Conservation (phyloP, 2,888 invertebrate genomes). For the Diaphora mendica region DNA sequence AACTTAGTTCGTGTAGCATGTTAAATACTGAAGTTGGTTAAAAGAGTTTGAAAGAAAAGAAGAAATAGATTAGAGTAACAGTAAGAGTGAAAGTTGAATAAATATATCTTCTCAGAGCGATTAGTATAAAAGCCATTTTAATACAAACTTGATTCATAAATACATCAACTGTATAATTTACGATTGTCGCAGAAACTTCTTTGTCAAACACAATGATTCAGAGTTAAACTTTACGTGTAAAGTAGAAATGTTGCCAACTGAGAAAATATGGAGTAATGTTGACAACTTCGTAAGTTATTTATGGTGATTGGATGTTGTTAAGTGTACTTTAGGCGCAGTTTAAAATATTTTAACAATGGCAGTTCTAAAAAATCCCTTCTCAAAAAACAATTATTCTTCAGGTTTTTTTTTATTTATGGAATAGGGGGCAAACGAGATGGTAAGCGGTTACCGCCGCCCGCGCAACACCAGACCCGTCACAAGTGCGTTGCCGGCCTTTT, state of each 20-base stretch:
- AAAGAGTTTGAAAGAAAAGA: too few species aligned
- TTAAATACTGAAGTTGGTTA: too few species aligned
- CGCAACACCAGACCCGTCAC: too few species aligned
- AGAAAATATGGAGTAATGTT: constrained; percentile 33
- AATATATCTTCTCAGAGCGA: constrained; percentile 14
- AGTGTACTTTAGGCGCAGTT: neutral
- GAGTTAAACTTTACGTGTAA: constrained; percentile 52
- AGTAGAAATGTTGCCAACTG: constrained; percentile 31
- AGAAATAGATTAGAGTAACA: too few species aligned
- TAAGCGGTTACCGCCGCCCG: too few species aligned
- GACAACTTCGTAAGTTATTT: constrained; percentile 16
- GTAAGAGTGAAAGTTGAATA: too few species aligned
- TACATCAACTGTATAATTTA: constrained; percentile 64
- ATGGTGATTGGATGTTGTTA: constrained; percentile 7
- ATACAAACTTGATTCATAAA: constrained; percentile 62
- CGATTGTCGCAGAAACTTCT: constrained; percentile 51
- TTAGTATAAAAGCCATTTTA: constrained; percentile 30
- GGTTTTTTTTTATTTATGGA: too few species aligned
- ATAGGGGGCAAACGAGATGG: too few species aligned
- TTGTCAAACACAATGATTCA: constrained; percentile 60
- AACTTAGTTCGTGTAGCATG: too few species aligned
- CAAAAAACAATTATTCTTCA: too few species aligned
- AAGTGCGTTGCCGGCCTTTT: too few species aligned
- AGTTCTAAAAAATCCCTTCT: too few species aligned
- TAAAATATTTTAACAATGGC: neutral